Evolutionary conservation across 2,888 invertebrate genomes (phyloP).

Genomic region (Trichogramma evanescens): DNA sequence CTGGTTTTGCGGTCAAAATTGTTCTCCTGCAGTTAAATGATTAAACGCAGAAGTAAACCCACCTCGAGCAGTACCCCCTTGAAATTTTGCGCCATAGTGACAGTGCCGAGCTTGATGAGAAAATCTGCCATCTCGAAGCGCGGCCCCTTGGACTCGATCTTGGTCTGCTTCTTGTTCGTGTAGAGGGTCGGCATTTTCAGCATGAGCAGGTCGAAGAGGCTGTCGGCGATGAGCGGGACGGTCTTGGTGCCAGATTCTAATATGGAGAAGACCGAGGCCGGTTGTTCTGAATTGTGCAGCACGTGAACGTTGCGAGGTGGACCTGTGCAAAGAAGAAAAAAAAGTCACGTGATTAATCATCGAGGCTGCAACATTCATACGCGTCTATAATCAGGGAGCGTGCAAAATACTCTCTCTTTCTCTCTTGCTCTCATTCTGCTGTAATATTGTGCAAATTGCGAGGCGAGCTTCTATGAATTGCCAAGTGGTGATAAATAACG

Average conservation of each 20-base stretch:
- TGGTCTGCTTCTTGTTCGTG: slow-evolving; percentile 81
- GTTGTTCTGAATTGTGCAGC: slow-evolving; percentile 92
- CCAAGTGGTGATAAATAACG: slow-evolving; percentile 13
- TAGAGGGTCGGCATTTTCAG: slow-evolving; percentile 82
- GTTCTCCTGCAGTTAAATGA: neutral
- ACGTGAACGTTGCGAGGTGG: slow-evolving; percentile 79
- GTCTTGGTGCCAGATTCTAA: slow-evolving; percentile 81
- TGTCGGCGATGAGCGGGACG: slow-evolving; percentile 83
- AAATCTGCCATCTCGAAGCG: slow-evolving; percentile 86
- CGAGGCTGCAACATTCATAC: neutral
- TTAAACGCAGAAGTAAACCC: slow-evolving; percentile 7
- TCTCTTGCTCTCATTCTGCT: neutral
- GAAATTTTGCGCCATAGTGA: slow-evolving; percentile 86
- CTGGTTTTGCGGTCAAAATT: neutral
- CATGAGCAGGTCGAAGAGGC: slow-evolving; percentile 84
- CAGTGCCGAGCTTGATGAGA: slow-evolving; percentile 85
- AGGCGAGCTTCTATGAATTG: slow-evolving; percentile 7
- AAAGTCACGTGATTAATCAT: neutral
- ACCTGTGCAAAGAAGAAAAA: slow-evolving; percentile 47
- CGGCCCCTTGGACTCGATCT: slow-evolving; percentile 83
- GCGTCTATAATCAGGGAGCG: neutral
- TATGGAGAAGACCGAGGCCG: slow-evolving; percentile 87
- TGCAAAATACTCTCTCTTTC: neutral
- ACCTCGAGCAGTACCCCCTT: slow-evolving; percentile 91
- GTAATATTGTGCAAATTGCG: neutral